Percentiles rank a stretch among this genome's conserved stretches.
Conservation (phyloP, 1,140 invertebrate genomes). For the Hermatobates lingyangjiaoensis region DNA sequence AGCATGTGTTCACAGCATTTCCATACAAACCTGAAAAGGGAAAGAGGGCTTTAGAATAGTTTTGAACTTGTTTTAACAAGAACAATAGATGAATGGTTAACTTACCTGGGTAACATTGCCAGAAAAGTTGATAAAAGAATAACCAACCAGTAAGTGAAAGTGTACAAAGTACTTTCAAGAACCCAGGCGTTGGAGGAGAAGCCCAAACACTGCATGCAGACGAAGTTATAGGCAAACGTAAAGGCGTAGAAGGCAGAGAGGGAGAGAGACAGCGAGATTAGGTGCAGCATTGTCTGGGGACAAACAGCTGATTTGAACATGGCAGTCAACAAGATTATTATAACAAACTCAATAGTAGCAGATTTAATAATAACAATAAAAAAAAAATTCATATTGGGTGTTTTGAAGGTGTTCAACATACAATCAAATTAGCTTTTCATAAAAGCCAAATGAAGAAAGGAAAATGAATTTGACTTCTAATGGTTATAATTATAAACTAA, state of each 20-base stretch:
- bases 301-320: slow-evolving; percentile 25
- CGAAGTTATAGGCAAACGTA: slow-evolving; percentile 61
- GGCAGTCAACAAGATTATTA: slow-evolving; percentile 12
- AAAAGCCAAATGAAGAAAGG: not conserved
- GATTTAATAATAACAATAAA: not conserved
- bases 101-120: slow-evolving; percentile 68
- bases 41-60: not conserved
- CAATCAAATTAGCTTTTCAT: not conserved
- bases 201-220: slow-evolving; percentile 57
- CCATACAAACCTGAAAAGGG: slow-evolving; percentile 25
- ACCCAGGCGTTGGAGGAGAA: slow-evolving; percentile 73
- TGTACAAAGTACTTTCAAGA: slow-evolving; percentile 52
- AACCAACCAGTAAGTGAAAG: slow-evolving; percentile 60
- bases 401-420: not conserved
- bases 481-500: not conserved
- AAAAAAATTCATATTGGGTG: not conserved
- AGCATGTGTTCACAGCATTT: slow-evolving; percentile 27
- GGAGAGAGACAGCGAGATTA: slow-evolving; percentile 53
- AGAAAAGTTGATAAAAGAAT: slow-evolving; percentile 54
- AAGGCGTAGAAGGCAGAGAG: slow-evolving; percentile 65
- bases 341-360: not conserved
- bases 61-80: not conserved
- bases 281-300: slow-evolving; percentile 80
- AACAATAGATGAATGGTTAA: slow-evolving; percentile 7
- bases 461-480: not conserved